These are phyloP conservation scores for Paguma larvata DNA, from an alignment of 2,797 vertebrate genomes.

Conservation along the genomic window DNA sequence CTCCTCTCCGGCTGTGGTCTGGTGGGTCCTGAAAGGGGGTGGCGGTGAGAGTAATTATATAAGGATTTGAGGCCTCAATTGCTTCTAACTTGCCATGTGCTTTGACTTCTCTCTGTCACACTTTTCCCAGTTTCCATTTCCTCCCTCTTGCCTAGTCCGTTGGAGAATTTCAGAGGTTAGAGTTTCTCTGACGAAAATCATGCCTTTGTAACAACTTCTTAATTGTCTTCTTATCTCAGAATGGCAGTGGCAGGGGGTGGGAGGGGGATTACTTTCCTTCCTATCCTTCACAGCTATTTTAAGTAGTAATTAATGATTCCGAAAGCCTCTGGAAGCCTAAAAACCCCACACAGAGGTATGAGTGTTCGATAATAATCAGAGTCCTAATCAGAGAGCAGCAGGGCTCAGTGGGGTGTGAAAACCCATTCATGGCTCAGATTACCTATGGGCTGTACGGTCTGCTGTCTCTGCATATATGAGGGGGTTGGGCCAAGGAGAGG, in stretches of 20 bases:
- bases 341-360: not conserved
- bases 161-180: conserved; percentile 12
- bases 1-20: not conserved
- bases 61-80: not conserved
- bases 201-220: conserved; percentile 57
- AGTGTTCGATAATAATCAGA: conserved; percentile 45
- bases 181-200: not conserved
- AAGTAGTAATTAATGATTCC: conserved; percentile 70
- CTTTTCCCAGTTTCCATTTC: not conserved
- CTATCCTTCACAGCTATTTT: conserved; percentile 59
- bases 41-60: not conserved
- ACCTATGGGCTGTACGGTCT: not conserved
- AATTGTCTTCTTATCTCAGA: conserved; percentile 45
- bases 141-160: not conserved
- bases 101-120: not conserved
- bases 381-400: conserved; percentile 45
- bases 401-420: not conserved
- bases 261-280: not conserved
- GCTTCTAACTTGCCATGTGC: not conserved
- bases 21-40: not conserved
- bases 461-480: not conserved
- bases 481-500: not conserved
- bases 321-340: conserved; percentile 66
- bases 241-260: not conserved
- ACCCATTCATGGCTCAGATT: not conserved